Evolutionary conservation across 2,888 invertebrate genomes (phyloP).

Genomic region (Hirtodrosophila duncani): DNA sequence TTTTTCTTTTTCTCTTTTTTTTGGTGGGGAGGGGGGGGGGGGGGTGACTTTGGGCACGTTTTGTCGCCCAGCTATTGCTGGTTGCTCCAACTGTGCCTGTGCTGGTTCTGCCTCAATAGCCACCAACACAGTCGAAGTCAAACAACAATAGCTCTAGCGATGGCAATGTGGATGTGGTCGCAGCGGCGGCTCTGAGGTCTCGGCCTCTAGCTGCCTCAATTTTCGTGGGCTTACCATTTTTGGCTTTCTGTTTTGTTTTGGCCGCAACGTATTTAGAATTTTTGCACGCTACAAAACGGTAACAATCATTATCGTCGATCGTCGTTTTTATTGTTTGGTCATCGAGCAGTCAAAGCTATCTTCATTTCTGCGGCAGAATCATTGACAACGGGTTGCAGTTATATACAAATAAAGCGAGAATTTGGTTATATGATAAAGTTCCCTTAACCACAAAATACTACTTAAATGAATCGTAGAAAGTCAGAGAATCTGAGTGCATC

Average conservation of each 20-base stretch:
- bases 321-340: slow-evolving; percentile 47
- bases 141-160: slow-evolving; percentile 22
- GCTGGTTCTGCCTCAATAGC: slow-evolving; percentile 19
- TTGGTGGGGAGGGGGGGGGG: neutral
- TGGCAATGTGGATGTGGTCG: slow-evolving; percentile 14
- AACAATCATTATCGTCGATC: slow-evolving; percentile 54
- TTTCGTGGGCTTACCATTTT: slow-evolving; percentile 58
- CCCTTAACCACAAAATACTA: too few relatives aligned
- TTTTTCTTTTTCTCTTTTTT: neutral
- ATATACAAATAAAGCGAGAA: slow-evolving; percentile 4
- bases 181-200: neutral
- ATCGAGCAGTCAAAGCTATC: slow-evolving; percentile 41
- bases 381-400: slow-evolving; percentile 11
- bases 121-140: too few relatives aligned
- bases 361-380: slow-evolving; percentile 29
- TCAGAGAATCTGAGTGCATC: too few relatives aligned
- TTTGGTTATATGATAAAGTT: too few relatives aligned
- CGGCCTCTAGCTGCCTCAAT: slow-evolving; percentile 38
- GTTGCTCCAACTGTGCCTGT: slow-evolving; percentile 3
- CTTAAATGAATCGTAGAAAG: too few relatives aligned
- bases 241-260: too few relatives aligned
- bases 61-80: slow-evolving; percentile 49
- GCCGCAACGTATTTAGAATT: slow-evolving; percentile 51
- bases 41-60: slow-evolving; percentile 51
- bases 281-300: slow-evolving; percentile 54